Evolutionary conservation across 2,797 vertebrate genomes (phyloP).

Genomic region (Coregonus suidteri): DNA sequence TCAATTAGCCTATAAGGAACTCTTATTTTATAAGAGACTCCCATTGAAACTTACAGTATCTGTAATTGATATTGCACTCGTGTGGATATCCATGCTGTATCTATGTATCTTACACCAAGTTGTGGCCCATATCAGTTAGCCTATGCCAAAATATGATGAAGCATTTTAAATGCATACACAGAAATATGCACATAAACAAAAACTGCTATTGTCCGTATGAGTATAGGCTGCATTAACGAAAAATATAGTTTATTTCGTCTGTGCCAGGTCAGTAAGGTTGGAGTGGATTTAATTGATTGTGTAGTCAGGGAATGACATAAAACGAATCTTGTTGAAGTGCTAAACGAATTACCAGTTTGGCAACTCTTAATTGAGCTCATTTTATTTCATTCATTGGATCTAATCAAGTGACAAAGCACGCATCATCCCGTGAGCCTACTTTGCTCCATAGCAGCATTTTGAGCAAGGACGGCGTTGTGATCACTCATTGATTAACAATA

Average conservation of each 20-base stretch:
- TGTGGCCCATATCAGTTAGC: neutral
- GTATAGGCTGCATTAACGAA: too few relatives aligned
- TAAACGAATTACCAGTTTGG: slow-evolving; percentile 55
- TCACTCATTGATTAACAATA: slow-evolving; percentile 61
- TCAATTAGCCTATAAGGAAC: neutral
- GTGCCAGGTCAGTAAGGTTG: slow-evolving; percentile 8
- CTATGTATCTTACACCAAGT: neutral
- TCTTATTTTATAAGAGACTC: neutral
- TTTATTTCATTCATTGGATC: slow-evolving; percentile 4
- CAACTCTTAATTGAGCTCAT: slow-evolving; percentile 34
- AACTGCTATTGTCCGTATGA: neutral
- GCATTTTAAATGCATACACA: neutral
- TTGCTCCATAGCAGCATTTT: slow-evolving; percentile 8
- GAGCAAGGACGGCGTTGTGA: slow-evolving; percentile 3
- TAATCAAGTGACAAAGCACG: neutral
- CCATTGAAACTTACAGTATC: too few relatives aligned
- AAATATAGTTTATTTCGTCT: neutral
- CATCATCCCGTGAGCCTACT: slow-evolving; percentile 18
- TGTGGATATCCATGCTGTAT: neutral
- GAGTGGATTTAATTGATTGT: slow-evolving; percentile 45
- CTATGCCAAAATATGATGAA: neutral
- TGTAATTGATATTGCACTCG: neutral
- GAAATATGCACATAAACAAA: neutral
- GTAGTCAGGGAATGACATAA: slow-evolving; percentile 24
- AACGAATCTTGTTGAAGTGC: slow-evolving; percentile 40